Evolutionary conservation across 2,797 vertebrate species (phyloP), one percentile per base, ranked within the genome.

Genomic region (Argya squamiceps): DNA sequence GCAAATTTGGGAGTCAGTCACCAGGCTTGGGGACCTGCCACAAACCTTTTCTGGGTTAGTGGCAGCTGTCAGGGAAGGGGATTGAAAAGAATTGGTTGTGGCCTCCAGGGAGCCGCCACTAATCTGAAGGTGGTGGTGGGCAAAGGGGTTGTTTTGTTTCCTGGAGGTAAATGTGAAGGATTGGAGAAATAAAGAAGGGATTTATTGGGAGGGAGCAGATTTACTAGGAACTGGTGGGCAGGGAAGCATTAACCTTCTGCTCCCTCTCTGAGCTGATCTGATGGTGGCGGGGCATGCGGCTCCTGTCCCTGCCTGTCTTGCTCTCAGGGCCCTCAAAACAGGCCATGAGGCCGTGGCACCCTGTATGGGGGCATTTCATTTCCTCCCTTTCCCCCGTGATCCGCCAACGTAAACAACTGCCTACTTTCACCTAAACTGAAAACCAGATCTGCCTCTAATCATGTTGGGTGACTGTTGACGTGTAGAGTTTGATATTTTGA

Each of bases 401-500:
- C 87, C 84, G 60, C 88, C 89, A 96, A 76, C 0, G 2, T 89
- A 92, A 97, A 91, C 81, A 94, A 46, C 89, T 65, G 64, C 70
- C 63, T 86, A 53, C 76, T 36, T 88, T 75, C 75, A 93, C 88
- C 88, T 85, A 74, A 93, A 71, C 75, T 7, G 11, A 95, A 92
- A 89, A 34, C 62, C 83, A 88, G 88, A 71, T 94, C 88, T 93
- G 88, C 36, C 91, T 95, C 89, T 89, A 90, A 88, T 96, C 91
- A 92, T 0, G 0, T 63, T 70, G 85, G 92, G 95, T 91, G 85
- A 92, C 95, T 92, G 88, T 52, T 95, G 95, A 95, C 79, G 27
- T 63, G 69, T 79, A 76, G 74, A 96, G 76, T 82, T 94, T 63
- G 88, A 93, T 89, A 96, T 95, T 96, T 96, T 93, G 84, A 88